These are phyloP conservation scores for Peromyscus californicus DNA, from an alignment of 2,113 vertebrate species.

Conservation along the genomic window DNA sequence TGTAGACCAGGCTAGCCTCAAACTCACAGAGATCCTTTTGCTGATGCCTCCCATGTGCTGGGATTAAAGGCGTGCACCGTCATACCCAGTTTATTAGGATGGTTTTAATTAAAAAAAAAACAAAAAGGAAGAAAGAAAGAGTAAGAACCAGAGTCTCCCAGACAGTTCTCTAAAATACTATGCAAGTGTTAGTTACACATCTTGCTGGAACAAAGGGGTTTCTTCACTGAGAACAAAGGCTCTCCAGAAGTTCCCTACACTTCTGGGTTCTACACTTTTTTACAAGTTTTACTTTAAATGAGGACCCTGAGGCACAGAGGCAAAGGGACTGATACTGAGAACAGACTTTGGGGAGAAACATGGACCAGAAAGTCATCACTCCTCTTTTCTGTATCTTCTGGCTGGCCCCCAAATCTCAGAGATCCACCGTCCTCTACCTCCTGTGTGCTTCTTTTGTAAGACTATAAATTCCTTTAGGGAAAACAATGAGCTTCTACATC, in stretches of 20 bases:
- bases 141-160: background rate
- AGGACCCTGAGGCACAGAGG: background rate
- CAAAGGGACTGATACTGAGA: background rate
- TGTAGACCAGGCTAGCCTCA: background rate
- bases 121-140: background rate
- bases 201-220: background rate
- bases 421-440: background rate
- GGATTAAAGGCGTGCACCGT: background rate
- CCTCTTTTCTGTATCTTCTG: background rate
- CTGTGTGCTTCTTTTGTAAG: background rate
- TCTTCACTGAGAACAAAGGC: background rate
- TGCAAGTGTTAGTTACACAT: background rate
- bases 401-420: background rate
- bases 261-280: background rate
- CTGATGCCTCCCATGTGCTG: background rate
- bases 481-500: background rate
- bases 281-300: background rate
- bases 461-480: background rate
- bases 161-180: background rate
- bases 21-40: background rate
- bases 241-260: background rate
- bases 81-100: background rate
- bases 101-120: background rate
- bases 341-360: background rate
- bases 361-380: background rate